Percentiles rank a stretch among this genome's conserved stretches.
phyloP scores from a whole-genome alignment of 2,113 vertebrate genomes.

The Chelonoidis abingdonii region DNA sequence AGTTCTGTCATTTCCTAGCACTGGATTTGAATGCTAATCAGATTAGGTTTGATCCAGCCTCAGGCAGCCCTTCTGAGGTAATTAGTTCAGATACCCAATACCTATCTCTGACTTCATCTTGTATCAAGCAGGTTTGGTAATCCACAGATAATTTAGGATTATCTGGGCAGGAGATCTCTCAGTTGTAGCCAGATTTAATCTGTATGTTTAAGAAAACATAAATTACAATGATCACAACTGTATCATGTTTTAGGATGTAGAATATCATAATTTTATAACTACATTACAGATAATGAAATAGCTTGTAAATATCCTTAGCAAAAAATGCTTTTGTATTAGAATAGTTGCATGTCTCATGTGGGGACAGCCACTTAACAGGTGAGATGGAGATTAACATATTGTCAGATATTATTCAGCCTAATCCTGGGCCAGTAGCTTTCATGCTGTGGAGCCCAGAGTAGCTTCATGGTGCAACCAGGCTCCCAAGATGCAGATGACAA shows the following conservation, averaged over 20 bases:
- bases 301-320: conserved; percentile 17
- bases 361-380: neutral
- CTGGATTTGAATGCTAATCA: neutral
- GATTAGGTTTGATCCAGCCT: neutral
- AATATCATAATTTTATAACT: neutral
- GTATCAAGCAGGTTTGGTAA: neutral
- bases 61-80: conserved; percentile 3
- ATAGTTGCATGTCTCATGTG: neutral
- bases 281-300: neutral
- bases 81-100: conserved; percentile 24
- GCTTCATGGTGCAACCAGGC: neutral
- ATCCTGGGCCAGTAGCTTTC: neutral
- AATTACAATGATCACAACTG: neutral
- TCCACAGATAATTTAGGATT: neutral
- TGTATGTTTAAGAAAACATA: neutral
- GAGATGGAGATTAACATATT: neutral
- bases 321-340: conserved; percentile 5
- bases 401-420: neutral
- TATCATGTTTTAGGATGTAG: neutral
- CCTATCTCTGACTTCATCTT: neutral
- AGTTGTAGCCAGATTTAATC: neutral
- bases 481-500: neutral
- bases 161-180: neutral
- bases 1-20: neutral
- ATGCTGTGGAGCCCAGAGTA: neutral